phyloP scores from a whole-genome alignment of 2,113 vertebrate species.

The Caretta caretta region DNA sequence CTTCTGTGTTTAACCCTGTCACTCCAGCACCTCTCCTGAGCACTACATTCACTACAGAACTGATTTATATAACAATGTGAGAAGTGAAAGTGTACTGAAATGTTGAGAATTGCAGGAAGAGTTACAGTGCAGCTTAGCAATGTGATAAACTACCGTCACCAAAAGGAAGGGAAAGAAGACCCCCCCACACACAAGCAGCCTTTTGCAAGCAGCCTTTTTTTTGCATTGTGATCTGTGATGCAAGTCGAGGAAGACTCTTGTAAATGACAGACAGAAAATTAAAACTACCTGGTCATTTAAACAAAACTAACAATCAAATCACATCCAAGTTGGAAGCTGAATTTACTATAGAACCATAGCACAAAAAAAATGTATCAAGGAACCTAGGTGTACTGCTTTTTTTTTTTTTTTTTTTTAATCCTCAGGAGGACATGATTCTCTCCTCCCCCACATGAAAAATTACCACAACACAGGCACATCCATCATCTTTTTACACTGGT shows the following conservation, averaged over 20 bases:
- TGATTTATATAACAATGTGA: slow-evolving; percentile 29
- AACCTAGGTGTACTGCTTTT: slow-evolving; percentile 50
- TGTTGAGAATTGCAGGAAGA: slow-evolving; percentile 40
- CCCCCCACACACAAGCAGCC: neutral
- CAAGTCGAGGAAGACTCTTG: slow-evolving; percentile 70
- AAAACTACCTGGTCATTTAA: slow-evolving; percentile 76
- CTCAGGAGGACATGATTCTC: slow-evolving; percentile 42
- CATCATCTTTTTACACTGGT: slow-evolving; percentile 35
- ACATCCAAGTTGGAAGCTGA: slow-evolving; percentile 68
- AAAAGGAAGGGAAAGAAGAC: slow-evolving; percentile 30
- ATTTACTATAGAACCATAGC: slow-evolving; percentile 72
- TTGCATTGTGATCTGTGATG: slow-evolving; percentile 69
- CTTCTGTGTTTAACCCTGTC: neutral
- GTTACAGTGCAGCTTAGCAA: slow-evolving; percentile 35
- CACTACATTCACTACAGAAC: neutral
- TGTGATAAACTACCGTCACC: slow-evolving; percentile 52
- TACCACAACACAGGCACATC: slow-evolving; percentile 41
- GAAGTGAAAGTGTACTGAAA: neutral
- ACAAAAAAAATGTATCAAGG: slow-evolving; percentile 55
- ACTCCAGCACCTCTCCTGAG: neutral
- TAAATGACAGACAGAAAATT: slow-evolving; percentile 77
- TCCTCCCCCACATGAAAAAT: slow-evolving; percentile 43
- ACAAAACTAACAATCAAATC: slow-evolving; percentile 77
- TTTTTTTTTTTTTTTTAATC: slow-evolving; percentile 51
- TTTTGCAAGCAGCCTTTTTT: slow-evolving; percentile 54